Evolutionary conservation across 1,140 invertebrate species (phyloP), one percentile per base, ranked within the genome.

Genomic region (Psix sp.): DNA sequence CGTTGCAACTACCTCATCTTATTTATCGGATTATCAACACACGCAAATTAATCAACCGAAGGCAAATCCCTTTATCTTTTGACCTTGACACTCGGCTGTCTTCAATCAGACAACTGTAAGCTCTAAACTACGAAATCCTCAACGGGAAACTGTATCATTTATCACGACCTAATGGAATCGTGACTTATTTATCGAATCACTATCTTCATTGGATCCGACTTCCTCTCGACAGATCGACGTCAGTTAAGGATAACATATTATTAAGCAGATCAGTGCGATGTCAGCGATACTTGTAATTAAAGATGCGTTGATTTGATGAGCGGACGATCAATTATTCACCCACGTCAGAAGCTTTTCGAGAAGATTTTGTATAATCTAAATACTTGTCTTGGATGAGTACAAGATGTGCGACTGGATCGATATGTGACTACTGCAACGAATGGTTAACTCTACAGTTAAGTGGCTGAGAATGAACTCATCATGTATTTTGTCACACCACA

Each of bases 401-500:
- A n/a, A n/a, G n/a, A n/a, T n/a, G n/a, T 24, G 9, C 21, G 21
- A 29, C n/a, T n/a, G n/a, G 36, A 67, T 56, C 51, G 20, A 48
- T 54, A 46, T 20, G 10, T 26, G n/a, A 29, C 29, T 57, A 39
- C 14, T 10, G n/a, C 21, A 17, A 31, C 45, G 26, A 62, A 59
- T 49, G 62, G 42, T 65, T 43, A 11, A 70, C 62, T 77, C 46
- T 35, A n/a, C 20, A 43, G 71, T 74, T 77, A 74, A 63, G 62
- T 73, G 63, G 26, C 51, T 29, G 38, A 54, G 40, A 54, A 73
- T 31, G 75, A 71, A 65, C 59, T 57, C 56, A 77, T 75, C 71
- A 62, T 76, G 49, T 74, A 76, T 73, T 80, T 82, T 80, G 77
- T 80, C 73, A 74, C 43, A 42, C 43, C 57, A 10, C 54, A 76